Evolutionary conservation across 2,113 vertebrate genomes (phyloP).

Genomic region (Barbus barbus): DNA sequence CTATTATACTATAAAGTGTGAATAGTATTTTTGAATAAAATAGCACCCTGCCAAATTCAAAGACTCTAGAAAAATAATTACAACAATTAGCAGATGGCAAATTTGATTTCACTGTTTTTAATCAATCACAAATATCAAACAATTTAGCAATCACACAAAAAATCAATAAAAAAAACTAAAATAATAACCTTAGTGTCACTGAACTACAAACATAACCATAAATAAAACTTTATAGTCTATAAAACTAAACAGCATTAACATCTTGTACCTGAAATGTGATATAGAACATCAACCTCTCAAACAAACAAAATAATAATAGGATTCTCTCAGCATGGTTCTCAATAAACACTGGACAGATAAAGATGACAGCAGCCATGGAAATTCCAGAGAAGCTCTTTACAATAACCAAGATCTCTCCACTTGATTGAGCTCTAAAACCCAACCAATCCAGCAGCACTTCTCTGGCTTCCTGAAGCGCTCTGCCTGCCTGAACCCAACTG

Average conservation of each 20-base stretch:
- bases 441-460: constrained; percentile 14
- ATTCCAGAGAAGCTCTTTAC: no score
- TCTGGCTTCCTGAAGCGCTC: no score
- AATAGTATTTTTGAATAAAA: not conserved
- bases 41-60: no score
- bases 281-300: not conserved
- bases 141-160: not conserved
- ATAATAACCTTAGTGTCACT: not conserved
- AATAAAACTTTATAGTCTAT: not conserved
- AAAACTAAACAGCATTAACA: not conserved
- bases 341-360: not conserved
- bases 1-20: not conserved
- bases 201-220: not conserved
- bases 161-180: not conserved
- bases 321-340: not conserved
- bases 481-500: constrained; percentile 4
- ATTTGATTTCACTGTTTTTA: not conserved
- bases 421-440: constrained; percentile 11
- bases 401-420: not conserved
- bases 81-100: not conserved
- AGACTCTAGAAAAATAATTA: not conserved
- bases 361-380: not conserved
- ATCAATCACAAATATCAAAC: not conserved
- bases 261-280: no score
- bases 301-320: not conserved